Evolutionary conservation across 2,113 vertebrate genomes (phyloP).

Genomic region (Amphiprion ocellaris): DNA sequence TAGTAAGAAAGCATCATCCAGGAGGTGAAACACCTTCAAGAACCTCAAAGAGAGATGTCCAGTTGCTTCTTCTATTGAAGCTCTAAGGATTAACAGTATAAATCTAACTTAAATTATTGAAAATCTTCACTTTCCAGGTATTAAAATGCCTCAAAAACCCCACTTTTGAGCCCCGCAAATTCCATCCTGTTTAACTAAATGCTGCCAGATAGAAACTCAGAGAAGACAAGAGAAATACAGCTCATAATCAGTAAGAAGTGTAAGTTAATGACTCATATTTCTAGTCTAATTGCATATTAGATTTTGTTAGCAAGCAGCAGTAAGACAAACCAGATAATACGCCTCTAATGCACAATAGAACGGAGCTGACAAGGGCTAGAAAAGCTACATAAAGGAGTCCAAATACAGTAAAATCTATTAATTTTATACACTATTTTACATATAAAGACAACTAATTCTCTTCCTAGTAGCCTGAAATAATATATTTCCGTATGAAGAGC

Average conservation of each 20-base stretch:
- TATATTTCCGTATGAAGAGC: too few relatives aligned
- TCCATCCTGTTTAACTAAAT: not conserved
- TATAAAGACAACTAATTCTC: too few relatives aligned
- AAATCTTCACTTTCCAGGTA: not conserved
- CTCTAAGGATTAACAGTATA: too few relatives aligned
- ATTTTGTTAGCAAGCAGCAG: not conserved
- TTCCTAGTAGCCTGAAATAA: too few relatives aligned
- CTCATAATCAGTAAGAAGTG: not conserved
- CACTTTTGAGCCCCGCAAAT: slow-evolving; percentile 1
- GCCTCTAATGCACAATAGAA: not conserved
- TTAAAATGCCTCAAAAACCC: slow-evolving; percentile 5
- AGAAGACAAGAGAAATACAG: not conserved
- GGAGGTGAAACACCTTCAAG: too few relatives aligned
- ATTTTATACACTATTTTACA: too few relatives aligned
- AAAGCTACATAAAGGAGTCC: not conserved
- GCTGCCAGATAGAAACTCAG: slow-evolving; percentile 16
- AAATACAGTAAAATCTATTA: not conserved
- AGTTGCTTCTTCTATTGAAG: too few relatives aligned
- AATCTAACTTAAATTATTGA: not conserved
- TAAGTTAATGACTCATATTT: not conserved
- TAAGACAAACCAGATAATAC: not conserved
- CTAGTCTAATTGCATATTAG: not conserved
- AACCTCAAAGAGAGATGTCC: too few relatives aligned
- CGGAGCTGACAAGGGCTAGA: not conserved
- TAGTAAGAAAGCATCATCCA: too few relatives aligned